A percentile compares a stretch with the other conserved stretches of the same genome.
phyloP scores from a whole-genome alignment of 2,797 vertebrate species.

The Muscicapa striata region DNA sequence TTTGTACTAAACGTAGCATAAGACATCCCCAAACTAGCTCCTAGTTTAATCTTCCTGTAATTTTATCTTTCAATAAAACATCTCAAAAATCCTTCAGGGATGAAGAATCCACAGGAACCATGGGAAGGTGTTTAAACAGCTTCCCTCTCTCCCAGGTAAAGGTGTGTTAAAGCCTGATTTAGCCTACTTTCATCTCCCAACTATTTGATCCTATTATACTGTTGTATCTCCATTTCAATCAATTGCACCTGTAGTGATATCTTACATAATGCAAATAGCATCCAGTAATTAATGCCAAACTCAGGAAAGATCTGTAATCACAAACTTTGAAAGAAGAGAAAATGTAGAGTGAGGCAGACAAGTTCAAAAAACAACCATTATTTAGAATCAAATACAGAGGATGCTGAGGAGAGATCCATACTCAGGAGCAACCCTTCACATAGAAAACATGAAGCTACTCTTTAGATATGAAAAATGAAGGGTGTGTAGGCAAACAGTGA shows the following conservation, averaged over 20 bases:
- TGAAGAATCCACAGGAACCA: background rate
- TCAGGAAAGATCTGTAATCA: background rate
- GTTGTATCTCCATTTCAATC: slow-evolving; percentile 19
- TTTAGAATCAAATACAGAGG: background rate
- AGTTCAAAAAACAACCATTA: background rate
- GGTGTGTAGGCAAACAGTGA: background rate
- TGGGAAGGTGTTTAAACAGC: background rate
- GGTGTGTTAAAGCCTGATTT: background rate
- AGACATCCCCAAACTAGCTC: background rate
- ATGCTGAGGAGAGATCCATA: background rate
- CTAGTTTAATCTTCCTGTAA: background rate
- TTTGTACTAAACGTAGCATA: background rate
- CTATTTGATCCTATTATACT: slow-evolving; percentile 31
- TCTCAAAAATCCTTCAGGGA: background rate
- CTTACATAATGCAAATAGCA: background rate
- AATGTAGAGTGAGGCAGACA: background rate
- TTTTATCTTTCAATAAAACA: background rate
- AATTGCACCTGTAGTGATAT: background rate
- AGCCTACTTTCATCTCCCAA: background rate
- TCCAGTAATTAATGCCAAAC: slow-evolving; percentile 19
- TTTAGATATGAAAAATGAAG: background rate
- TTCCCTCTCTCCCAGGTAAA: background rate
- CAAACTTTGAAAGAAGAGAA: background rate
- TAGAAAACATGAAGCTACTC: background rate
- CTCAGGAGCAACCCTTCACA: background rate